Evolutionary conservation across 2,113 vertebrate species (phyloP).

Genomic region (Leptobrachium leishanense): DNA sequence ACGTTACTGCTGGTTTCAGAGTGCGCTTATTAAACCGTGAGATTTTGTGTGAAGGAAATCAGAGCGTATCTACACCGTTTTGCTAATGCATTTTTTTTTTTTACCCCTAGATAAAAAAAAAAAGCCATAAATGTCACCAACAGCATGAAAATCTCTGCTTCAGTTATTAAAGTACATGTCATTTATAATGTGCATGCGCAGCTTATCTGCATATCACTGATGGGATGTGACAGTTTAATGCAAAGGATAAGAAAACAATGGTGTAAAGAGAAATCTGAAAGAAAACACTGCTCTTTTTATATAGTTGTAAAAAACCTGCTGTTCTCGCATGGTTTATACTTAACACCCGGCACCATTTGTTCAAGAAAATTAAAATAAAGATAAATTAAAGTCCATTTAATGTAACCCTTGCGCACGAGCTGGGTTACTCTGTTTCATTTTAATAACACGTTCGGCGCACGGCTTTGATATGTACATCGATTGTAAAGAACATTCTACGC

Average conservation of each 20-base stretch:
- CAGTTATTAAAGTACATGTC: constrained; percentile 25
- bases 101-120: constrained; percentile 19
- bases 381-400: too few species aligned
- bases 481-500: too few species aligned
- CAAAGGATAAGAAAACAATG: constrained; percentile 29
- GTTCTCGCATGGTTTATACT: not conserved
- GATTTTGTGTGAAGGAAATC: not conserved
- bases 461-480: too few species aligned
- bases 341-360: not conserved
- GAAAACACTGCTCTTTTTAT: constrained; percentile 10
- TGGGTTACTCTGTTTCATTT: too few species aligned
- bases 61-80: not conserved
- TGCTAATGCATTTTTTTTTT: not conserved
- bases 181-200: constrained; percentile 51
- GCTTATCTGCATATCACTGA: constrained; percentile 40
- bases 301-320: constrained; percentile 15
- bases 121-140: constrained; percentile 53
- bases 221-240: constrained; percentile 55
- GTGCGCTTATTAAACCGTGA: not conserved
- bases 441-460: too few species aligned
- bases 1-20: not conserved
- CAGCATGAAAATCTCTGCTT: constrained; percentile 42
- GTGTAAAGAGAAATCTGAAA: constrained; percentile 15
- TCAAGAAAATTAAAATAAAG: not conserved
- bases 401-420: too few species aligned